phyloP scores from a whole-genome alignment of 1,140 invertebrate genomes.

The Pectinophora gossypiella region DNA sequence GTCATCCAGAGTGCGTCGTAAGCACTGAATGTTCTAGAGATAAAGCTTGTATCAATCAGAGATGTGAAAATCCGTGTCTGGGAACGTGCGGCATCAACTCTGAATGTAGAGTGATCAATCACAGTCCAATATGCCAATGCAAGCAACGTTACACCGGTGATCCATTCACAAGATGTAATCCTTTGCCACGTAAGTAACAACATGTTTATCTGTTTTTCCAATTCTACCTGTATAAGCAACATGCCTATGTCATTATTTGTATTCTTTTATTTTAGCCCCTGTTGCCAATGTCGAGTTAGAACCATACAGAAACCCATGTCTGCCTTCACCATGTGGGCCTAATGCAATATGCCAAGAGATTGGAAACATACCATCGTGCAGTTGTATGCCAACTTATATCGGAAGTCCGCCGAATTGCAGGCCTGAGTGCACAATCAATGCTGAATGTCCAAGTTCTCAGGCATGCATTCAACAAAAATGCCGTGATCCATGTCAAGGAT shows the following conservation, averaged over 20 bases:
- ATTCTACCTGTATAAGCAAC: background rate
- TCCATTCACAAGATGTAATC: slow-evolving; percentile 82
- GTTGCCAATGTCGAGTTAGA: slow-evolving; percentile 57
- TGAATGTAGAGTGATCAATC: slow-evolving; percentile 80
- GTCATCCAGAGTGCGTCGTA: slow-evolving; percentile 79
- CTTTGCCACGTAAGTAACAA: slow-evolving; percentile 74
- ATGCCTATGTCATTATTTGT: background rate
- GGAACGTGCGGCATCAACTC: slow-evolving; percentile 81
- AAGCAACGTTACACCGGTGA: slow-evolving; percentile 81
- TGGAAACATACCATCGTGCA: slow-evolving; percentile 80
- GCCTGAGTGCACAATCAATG: slow-evolving; percentile 84
- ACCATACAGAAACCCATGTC: slow-evolving; percentile 81
- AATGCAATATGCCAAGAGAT: slow-evolving; percentile 81
- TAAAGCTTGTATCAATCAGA: slow-evolving; percentile 79
- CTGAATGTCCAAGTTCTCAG: slow-evolving; percentile 80
- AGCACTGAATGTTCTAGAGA: slow-evolving; percentile 80
- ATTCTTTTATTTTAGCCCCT: slow-evolving; percentile 47
- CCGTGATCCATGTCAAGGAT: slow-evolving; percentile 82
- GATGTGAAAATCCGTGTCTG: slow-evolving; percentile 81
- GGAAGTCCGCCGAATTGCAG: slow-evolving; percentile 83
- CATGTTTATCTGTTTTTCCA: background rate
- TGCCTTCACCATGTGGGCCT: slow-evolving; percentile 84
- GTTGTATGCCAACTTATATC: slow-evolving; percentile 80
- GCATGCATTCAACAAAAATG: slow-evolving; percentile 84
- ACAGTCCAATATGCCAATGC: slow-evolving; percentile 84